Evolutionary conservation across 2,888 invertebrate genomes (phyloP), one percentile per base, ranked within the genome.

Genomic region (Luperina testacea): DNA sequence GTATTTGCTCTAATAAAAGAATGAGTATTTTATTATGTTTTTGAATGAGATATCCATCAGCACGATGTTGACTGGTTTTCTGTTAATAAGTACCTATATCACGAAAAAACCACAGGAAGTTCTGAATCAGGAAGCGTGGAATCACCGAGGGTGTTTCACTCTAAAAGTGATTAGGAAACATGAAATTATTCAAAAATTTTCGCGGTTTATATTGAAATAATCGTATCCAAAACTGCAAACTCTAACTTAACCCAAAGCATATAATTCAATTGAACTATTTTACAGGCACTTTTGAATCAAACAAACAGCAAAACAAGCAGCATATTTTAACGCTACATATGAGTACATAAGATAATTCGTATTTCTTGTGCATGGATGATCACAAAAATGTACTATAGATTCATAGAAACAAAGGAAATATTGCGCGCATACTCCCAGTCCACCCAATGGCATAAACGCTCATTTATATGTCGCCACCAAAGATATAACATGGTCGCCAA

Each of bases 171-270:
- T 83, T 32, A 81, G 8, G 64, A 64, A 59, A 45, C 32, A 76
- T 70, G 15, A 53, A 59, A 82, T 82, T 32, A 81, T 70, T 80
- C 42, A 81, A 80, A 76, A 64, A n/a, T 57, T n/a, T 57, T 32
- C 48, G 42, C 27, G 24, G 32, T 53, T 38, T 67, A 32, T n/a
- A 48, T 57, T 42, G 27, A n/a, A 72, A n/a, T 38, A 20, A 15
- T 71, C 32, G 0, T 51, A n/a, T 38, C 4, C 15, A 11, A 53
- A 45, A 24, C 45, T 24, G 38, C 3, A n/a, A 24, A 70, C 53
- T 53, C 53, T 53, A 53, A 20, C 53, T 8, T 51, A 53, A 53
- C 8, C 53, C 24, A 53, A 42, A 27, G 6, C 24, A 38, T 53
- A 32, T 70, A 70, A 38, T 38, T 17, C 24, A 53, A 51, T 53